phyloP scores from a whole-genome alignment of 2,113 vertebrate species.

The Pseudorhombus dupliciocellatus region DNA sequence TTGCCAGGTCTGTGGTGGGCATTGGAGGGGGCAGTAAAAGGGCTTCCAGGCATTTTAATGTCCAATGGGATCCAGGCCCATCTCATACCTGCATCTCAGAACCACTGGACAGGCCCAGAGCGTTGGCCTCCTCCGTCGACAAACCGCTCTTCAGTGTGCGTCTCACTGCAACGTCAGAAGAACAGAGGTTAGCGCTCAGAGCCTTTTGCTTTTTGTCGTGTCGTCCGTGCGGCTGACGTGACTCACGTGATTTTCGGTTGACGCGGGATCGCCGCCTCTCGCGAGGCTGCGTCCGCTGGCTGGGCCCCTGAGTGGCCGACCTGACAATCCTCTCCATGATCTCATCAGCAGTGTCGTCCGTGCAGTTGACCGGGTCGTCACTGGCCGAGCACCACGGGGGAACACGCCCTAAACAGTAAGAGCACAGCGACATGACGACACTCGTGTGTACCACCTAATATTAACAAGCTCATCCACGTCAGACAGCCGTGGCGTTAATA shows the following conservation, averaged over 20 bases:
- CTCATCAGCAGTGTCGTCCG: conserved; percentile 93
- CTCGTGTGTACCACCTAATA: too few relatives aligned
- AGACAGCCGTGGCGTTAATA: too few relatives aligned
- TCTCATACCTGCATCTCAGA: conserved; percentile 94
- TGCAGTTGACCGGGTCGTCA: conserved; percentile 86
- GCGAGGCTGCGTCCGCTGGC: conserved; percentile 88
- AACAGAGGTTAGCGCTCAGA: not conserved
- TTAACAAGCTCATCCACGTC: too few relatives aligned
- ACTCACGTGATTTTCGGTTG: conserved; percentile 96
- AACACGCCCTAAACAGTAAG: conserved; percentile 79
- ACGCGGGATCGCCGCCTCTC: conserved; percentile 93
- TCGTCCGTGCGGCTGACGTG: not conserved
- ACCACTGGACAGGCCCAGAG: conserved; percentile 90
- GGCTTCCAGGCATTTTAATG: conserved; percentile 42
- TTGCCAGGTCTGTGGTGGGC: conserved; percentile 43
- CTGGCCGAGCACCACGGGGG: conserved; percentile 85
- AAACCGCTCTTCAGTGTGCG: conserved; percentile 94
- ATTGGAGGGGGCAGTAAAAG: conserved; percentile 67
- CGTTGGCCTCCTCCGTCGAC: conserved; percentile 94
- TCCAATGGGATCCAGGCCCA: conserved; percentile 38
- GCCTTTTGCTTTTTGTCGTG: not conserved
- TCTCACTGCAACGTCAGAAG: conserved; percentile 82
- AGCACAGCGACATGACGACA: not conserved
- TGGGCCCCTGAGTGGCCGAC: conserved; percentile 95
- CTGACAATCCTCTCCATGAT: conserved; percentile 99